These are phyloP conservation scores for Bombus pyrosoma DNA, from an alignment of 1,140 invertebrate species.

Conservation along the genomic window DNA sequence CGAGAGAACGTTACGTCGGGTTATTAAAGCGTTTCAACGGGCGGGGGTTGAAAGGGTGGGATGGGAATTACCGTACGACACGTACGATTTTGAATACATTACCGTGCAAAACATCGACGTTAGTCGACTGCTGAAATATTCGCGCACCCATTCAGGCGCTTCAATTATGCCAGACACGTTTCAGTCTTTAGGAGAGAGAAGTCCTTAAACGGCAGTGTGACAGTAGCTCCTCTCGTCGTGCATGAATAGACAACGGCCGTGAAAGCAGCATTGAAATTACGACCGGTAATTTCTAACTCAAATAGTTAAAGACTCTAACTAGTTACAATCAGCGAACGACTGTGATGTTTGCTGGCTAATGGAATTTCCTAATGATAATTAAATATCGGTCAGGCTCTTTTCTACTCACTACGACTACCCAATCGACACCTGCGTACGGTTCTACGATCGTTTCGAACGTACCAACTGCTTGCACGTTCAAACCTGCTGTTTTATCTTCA, in stretches of 20 bases:
- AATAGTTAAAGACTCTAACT: slow-evolving; percentile 77
- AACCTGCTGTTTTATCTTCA: background rate
- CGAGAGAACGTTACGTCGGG: slow-evolving; percentile 22
- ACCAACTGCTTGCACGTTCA: background rate
- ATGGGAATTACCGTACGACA: slow-evolving; percentile 37
- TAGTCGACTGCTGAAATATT: slow-evolving; percentile 54
- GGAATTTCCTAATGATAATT: slow-evolving; percentile 66
- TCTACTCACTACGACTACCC: background rate
- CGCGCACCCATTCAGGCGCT: slow-evolving; percentile 54
- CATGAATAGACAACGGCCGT: slow-evolving; percentile 74
- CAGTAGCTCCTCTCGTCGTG: slow-evolving; percentile 72
- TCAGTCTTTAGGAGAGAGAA: slow-evolving; percentile 70
- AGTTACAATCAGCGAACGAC: slow-evolving; percentile 74
- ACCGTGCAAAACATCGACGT: slow-evolving; percentile 51
- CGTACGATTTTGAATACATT: slow-evolving; percentile 61
- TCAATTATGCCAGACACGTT: slow-evolving; percentile 74
- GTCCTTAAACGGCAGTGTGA: slow-evolving; percentile 73
- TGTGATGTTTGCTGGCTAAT: slow-evolving; percentile 62
- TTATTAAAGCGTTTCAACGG: slow-evolving; percentile 35
- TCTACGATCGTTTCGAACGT: background rate
- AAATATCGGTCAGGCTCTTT: slow-evolving; percentile 63
- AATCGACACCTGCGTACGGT: background rate
- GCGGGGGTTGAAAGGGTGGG: background rate
- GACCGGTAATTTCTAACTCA: slow-evolving; percentile 76
- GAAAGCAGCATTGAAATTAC: slow-evolving; percentile 78